Percentiles rank a stretch among this genome's conserved stretches.
Conservation (phyloP, 1,140 invertebrate species). For the Diachasmimorpha longicaudata region DNA sequence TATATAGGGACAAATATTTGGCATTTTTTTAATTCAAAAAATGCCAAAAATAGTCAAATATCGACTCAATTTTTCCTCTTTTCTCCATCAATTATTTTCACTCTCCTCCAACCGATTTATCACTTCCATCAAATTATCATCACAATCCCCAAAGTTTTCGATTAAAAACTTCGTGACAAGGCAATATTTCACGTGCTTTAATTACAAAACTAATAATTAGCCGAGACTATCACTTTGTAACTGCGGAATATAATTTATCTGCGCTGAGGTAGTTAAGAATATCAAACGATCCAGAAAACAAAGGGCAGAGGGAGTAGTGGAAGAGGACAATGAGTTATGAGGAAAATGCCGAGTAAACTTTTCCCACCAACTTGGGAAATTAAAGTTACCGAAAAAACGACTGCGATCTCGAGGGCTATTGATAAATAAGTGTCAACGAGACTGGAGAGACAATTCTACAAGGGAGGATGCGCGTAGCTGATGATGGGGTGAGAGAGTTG, state of each 20-base stretch:
- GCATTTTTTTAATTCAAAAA: too few relatives aligned
- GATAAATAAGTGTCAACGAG: not conserved
- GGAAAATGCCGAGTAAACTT: not conserved
- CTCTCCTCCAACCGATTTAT: not conserved
- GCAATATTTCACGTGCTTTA: not conserved
- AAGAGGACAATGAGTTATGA: not conserved
- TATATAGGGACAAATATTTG: too few relatives aligned
- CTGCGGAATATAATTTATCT: not conserved
- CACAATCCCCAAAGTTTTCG: not conserved
- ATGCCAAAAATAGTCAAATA: too few relatives aligned
- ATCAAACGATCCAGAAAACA: not conserved
- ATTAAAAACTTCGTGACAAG: not conserved
- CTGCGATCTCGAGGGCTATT: not conserved
- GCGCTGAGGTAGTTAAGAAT: not conserved
- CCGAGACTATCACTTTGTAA: not conserved
- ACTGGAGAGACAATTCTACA: not conserved
- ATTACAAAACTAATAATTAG: constrained; percentile 9
- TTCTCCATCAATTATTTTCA: not conserved
- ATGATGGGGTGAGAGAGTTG: not conserved
- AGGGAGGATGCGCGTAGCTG: not conserved
- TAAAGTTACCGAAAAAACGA: not conserved
- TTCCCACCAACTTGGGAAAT: not conserved
- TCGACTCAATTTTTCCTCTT: too few relatives aligned
- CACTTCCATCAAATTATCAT: not conserved
- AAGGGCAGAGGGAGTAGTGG: not conserved